Evolutionary conservation across 2,797 vertebrate genomes (phyloP), one percentile per base, ranked within the genome.

Genomic region (Pseudocheirus occidentalis): DNA sequence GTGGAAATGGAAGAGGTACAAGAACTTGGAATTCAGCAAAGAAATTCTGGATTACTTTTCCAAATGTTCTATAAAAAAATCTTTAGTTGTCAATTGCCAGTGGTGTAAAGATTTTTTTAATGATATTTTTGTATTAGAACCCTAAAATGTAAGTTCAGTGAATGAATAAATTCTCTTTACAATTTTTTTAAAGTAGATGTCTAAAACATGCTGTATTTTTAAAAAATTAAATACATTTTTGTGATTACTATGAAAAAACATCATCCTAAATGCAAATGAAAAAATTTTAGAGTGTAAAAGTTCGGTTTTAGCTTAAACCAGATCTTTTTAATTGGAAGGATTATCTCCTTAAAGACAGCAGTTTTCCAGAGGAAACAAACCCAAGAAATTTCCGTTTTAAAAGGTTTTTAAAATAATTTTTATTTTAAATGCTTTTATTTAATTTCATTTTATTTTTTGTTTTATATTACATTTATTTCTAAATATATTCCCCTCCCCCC

Each of bases 1-100:
- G 1, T 81, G 73, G 40, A 81, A 73, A 46, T 81, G 62, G 95
- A 55, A 95, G 90, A 57, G 52, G 6, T 92, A 58, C 50, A 28
- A 94, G 73, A 95, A 94, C 92, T 95, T 92, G 59, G 73, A 95
- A 91, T 50, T 94, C 95, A 91, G 28, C 59, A n/a, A 95, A 95
- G n/a, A 95, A 59, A 95, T 73, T 92, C 52, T 34, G 66, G 62
- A 93, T 53, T 52, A 92, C 12, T 96, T 97, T 97, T 90, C 87
- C 6, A 94, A 34, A 87, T 31, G 40, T 91, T 96, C 93, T 91
- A 55, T 40, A 96, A 96, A 95, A 9, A 81, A 81, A 46, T 46
- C 18, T 81, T 81, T 81, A 46, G 73, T 27, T 46, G 18, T 81
- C 66, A 81, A 9, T 40, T 81, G 24, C n/a, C 73, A 46, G 21